Conservation (phyloP, 2,888 invertebrate genomes). For the Sarcophaga caerulescens region DNA sequence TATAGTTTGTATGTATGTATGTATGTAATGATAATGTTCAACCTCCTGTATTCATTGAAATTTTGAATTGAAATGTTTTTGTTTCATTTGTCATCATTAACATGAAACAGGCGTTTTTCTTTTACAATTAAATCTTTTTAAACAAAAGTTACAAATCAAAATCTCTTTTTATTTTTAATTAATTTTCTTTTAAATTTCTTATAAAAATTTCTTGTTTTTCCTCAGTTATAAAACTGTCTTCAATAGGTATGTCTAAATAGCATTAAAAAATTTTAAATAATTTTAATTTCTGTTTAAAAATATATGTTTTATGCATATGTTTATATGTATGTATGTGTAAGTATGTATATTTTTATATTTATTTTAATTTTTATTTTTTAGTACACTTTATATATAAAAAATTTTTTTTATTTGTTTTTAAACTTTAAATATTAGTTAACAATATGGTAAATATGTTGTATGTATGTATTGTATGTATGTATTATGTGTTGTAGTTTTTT, state of each 20-base stretch:
- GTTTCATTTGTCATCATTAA: not conserved
- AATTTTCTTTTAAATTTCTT: not conserved
- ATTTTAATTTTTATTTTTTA: constrained; percentile 16
- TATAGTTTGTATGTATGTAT: not conserved
- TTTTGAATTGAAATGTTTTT: not conserved
- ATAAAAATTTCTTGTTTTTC: not conserved
- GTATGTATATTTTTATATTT: not conserved
- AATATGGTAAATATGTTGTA: constrained; percentile 49
- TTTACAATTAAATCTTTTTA: no score
- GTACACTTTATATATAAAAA: constrained; percentile 41
- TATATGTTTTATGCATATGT: constrained; percentile 32
- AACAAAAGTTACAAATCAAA: not conserved
- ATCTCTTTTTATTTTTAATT: constrained; percentile 9
- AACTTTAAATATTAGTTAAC: constrained; percentile 55
- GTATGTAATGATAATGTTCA: not conserved
- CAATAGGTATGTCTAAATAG: no score
- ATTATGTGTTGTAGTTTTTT: constrained; percentile 12
- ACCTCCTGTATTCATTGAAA: not conserved
- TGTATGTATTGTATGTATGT: constrained; percentile 30
- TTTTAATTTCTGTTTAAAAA: not conserved
- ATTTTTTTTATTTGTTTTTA: constrained; percentile 36
- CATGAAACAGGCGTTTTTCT: no score
- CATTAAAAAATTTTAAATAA: no score
- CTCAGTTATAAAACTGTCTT: not conserved
- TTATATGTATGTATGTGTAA: constrained; percentile 27